A percentile compares a stretch with the other conserved stretches of the same genome.
Conservation (phyloP, 1,140 invertebrate species). For the Bombyx mandarina region DNA sequence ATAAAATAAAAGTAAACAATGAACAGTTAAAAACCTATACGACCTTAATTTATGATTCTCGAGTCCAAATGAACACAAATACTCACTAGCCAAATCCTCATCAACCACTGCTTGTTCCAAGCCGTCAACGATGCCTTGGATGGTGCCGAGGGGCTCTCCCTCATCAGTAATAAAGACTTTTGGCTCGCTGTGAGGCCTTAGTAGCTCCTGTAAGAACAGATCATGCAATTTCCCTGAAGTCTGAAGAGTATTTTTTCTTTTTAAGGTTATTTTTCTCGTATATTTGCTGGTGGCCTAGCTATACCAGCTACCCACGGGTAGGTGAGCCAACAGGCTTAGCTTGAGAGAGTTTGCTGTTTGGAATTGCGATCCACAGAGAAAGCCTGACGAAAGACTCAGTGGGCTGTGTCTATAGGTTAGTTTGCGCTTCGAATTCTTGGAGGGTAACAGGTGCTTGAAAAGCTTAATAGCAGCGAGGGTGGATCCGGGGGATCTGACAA, state of each 20-base stretch:
- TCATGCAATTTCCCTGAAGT: not conserved
- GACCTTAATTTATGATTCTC: not conserved
- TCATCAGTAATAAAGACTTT: constrained; percentile 19
- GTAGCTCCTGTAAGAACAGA: not conserved
- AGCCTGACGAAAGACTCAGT: no score
- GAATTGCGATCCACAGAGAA: no score
- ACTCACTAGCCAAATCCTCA: constrained; percentile 38
- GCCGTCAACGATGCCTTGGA: constrained; percentile 35
- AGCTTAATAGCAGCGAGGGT: no score
- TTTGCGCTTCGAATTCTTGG: no score
- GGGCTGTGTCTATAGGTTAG: no score
- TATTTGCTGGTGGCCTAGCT: no score
- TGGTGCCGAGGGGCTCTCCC: constrained; percentile 30
- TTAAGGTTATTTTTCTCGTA: no score
- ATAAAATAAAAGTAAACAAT: not conserved
- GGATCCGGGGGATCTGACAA: no score
- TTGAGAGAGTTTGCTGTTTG: no score
- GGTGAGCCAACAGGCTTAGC: no score
- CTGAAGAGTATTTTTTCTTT: not conserved
- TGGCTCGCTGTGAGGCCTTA: constrained; percentile 4
- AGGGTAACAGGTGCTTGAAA: no score
- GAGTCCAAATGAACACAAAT: not conserved
- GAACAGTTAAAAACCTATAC: not conserved
- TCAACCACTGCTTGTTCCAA: constrained; percentile 32
- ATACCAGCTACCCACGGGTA: no score